phyloP scores from a whole-genome alignment of 2,113 vertebrate genomes.

The Dromiciops gliroides region DNA sequence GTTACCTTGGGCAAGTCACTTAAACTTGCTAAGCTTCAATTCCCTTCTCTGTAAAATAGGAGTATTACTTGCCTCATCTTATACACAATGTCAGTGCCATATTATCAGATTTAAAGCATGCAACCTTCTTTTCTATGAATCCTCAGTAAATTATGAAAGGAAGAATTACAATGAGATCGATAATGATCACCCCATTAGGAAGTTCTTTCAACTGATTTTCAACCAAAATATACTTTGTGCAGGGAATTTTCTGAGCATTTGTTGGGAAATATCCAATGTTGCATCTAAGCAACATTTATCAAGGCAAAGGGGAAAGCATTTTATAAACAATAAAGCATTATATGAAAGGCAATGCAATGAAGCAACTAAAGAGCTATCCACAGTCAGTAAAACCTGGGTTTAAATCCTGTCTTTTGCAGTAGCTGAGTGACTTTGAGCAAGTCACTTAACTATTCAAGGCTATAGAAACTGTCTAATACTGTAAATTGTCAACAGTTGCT shows the following conservation, averaged over 20 bases:
- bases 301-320: background rate
- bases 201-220: background rate
- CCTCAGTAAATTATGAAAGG: background rate
- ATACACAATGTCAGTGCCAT: background rate
- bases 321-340: background rate
- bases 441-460: background rate
- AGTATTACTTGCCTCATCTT: background rate
- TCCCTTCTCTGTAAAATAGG: background rate
- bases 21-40: background rate
- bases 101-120: background rate
- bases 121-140: background rate
- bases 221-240: background rate
- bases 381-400: background rate
- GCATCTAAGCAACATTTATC: background rate
- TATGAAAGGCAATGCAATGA: background rate
- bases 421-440: background rate
- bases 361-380: background rate
- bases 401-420: background rate
- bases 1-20: background rate
- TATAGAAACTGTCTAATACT: background rate
- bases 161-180: background rate
- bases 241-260: background rate
- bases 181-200: background rate
- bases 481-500: background rate
- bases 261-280: background rate